Percentiles rank a stretch among this genome's conserved stretches.
Conservation (phyloP, 2,113 vertebrate genomes). For the Tragulus kanchil region DNA sequence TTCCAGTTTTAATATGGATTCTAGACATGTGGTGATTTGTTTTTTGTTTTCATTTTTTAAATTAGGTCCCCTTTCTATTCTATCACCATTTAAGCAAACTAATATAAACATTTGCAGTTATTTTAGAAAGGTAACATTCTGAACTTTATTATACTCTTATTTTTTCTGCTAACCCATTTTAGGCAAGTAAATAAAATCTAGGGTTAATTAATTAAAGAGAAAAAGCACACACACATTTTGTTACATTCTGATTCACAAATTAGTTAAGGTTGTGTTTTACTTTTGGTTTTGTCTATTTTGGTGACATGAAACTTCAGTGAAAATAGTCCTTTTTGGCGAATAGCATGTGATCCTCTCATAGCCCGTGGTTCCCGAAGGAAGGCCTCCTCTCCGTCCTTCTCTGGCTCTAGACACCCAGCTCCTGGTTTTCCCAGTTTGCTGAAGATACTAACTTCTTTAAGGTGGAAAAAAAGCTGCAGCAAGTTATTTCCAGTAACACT, state of each 20-base stretch:
- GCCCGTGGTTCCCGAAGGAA: not conserved
- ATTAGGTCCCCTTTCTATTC: not conserved
- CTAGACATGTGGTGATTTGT: not conserved
- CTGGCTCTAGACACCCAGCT: no score
- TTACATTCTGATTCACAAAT: not conserved
- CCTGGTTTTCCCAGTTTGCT: not conserved
- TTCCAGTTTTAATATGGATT: not conserved
- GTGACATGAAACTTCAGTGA: not conserved
- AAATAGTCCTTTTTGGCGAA: not conserved
- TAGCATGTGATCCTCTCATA: not conserved
- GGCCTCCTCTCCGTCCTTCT: not conserved
- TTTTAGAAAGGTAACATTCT: not conserved
- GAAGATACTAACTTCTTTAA: not conserved
- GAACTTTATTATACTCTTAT: not conserved
- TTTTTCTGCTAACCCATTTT: not conserved
- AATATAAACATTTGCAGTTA: not conserved
- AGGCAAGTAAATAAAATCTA: not conserved
- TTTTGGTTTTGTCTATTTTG: not conserved
- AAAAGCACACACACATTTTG: not conserved
- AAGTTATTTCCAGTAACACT: slow-evolving; percentile 44
- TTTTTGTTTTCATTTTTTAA: not conserved
- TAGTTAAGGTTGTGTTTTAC: not conserved
- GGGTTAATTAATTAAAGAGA: not conserved
- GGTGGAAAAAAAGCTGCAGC: accelerated
- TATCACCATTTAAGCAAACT: not conserved